phyloP scores from a whole-genome alignment of 1,140 invertebrate species.

The Dendrolimus kikuchii region DNA sequence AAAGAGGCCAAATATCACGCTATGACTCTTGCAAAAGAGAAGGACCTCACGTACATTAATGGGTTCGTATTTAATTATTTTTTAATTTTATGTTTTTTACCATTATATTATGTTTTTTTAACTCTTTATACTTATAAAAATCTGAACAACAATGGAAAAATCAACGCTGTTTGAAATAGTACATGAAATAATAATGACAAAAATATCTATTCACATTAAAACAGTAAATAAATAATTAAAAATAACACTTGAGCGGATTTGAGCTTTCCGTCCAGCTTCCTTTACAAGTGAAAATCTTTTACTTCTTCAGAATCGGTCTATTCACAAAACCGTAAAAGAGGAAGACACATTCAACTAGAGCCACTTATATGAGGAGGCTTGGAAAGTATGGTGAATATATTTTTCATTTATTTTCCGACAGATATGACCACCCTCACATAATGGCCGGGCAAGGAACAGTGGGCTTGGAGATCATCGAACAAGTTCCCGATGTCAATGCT shows the following conservation, averaged over 20 bases:
- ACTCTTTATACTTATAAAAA: background rate
- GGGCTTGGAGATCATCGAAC: conserved; percentile 92
- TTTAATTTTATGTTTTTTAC: too few relatives aligned
- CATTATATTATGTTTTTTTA: too few relatives aligned
- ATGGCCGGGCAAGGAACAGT: conserved; percentile 95
- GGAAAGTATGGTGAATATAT: background rate
- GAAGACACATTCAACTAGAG: too few relatives aligned
- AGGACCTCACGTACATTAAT: conserved; percentile 86
- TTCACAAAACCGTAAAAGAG: too few relatives aligned
- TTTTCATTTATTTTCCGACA: conserved; percentile 40
- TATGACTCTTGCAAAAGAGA: conserved; percentile 81
- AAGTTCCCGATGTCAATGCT: conserved; percentile 83
- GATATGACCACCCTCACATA: conserved; percentile 94
- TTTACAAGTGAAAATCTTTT: too few relatives aligned
- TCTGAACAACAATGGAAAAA: background rate
- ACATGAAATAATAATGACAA: background rate
- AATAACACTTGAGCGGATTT: too few relatives aligned
- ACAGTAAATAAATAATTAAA: too few relatives aligned
- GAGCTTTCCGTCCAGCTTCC: too few relatives aligned
- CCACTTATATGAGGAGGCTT: background rate
- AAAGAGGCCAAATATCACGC: conserved; percentile 87
- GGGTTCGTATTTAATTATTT: conserved; percentile 74
- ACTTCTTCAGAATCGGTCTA: too few relatives aligned
- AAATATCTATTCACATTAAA: too few relatives aligned
- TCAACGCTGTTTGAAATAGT: background rate